Evolutionary conservation across 2,888 invertebrate species (phyloP), one percentile per base, ranked within the genome.

Genomic region (Vannuccia rotundouncinata): DNA sequence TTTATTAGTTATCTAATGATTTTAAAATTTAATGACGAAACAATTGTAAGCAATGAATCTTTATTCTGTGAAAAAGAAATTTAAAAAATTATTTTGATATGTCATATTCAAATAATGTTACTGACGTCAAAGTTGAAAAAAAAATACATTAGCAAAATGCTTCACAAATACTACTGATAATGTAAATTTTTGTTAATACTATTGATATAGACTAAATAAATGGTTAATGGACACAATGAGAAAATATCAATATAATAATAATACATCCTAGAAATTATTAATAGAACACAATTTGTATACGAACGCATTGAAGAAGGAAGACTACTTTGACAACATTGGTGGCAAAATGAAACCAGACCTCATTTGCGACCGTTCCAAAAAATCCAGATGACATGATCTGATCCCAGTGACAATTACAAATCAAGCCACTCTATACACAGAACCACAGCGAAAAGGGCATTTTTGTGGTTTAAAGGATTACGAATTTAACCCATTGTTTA

Each of bases 271-370:
- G 17, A 13, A 13, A 13, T 45, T 45, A 13, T 45, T 45, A 45
- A 5, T 45, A 45, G 5, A 45, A 45, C 45, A 5, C 45, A 45
- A 17, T 45, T 17, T 45, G 45, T 45, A 45, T 66, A 66, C 66
- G 13, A 66, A 66, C 66, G 66, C 66, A 66, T 5, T 27, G 66
- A 13, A 66, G 10, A 2, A 66, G 66, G 22, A 66, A 66, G 10
- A 66, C 66, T 2, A 66, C 66, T 66, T 66, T 66, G 66, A 66
- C 66, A 2, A 66, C 17, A 66, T 66, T 66, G 66, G 66, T 22
- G 5, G 66, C 66, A 22, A 66, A 17, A 66, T 66, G 66, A 27
- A 66, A 66, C 66, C 66, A 66, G 5, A 5, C 66, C 13, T 66
- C 66, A 27, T 27, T 66, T 17, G 25, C 66, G 2, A 66, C 66